phyloP scores from a whole-genome alignment of 2,888 invertebrate genomes.

The Junonia oenone region DNA sequence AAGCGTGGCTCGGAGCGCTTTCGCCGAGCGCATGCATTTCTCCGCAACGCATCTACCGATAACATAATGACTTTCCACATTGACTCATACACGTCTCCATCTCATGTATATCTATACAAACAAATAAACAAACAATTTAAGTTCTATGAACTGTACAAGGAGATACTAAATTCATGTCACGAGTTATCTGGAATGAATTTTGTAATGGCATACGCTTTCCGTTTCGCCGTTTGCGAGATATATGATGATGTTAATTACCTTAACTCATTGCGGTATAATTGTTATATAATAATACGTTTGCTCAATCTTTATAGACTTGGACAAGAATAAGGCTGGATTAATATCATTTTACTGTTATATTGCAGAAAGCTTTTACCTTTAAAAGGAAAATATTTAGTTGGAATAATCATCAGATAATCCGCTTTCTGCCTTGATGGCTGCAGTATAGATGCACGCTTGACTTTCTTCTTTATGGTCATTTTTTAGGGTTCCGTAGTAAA shows the following conservation, averaged over 20 bases:
- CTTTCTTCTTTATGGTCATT: no score
- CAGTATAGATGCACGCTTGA: neutral
- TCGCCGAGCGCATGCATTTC: constrained; percentile 53
- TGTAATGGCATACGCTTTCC: constrained; percentile 64
- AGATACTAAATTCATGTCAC: constrained; percentile 71
- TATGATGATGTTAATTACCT: constrained; percentile 15
- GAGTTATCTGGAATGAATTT: constrained; percentile 63
- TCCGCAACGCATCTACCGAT: constrained; percentile 55
- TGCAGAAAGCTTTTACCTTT: no score
- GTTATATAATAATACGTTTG: constrained; percentile 2
- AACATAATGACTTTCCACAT: constrained; percentile 68
- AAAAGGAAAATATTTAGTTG: no score
- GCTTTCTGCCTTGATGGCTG: neutral
- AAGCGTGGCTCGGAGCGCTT: constrained; percentile 38
- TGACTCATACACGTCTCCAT: constrained; percentile 55
- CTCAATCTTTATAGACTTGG: neutral
- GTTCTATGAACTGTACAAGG: constrained; percentile 67
- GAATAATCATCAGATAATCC: neutral
- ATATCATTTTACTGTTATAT: neutral
- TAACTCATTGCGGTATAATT: constrained; percentile 4
- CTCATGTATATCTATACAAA: constrained; percentile 43
- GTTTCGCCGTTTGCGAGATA: constrained; percentile 34
- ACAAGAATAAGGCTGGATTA: neutral
- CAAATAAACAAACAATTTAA: constrained; percentile 48
- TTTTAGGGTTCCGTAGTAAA: no score